Conservation (phyloP, 2,113 vertebrate species). For the Aspiorhynchus laticeps region DNA sequence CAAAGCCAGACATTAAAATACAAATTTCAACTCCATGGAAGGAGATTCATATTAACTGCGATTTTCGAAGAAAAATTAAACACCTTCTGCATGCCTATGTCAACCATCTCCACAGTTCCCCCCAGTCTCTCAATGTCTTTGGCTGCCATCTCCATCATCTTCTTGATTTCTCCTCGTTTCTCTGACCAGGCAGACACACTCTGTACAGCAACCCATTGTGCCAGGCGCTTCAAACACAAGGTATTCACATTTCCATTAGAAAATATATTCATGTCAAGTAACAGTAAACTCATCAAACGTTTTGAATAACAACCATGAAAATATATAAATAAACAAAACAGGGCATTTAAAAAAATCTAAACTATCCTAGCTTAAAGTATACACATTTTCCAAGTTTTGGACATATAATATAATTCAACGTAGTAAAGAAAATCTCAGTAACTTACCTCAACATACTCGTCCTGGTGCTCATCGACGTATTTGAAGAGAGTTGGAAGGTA, state of each 20-base stretch:
- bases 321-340: neutral
- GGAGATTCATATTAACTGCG: neutral
- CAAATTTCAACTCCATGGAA: neutral
- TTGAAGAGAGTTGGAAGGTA: slow-evolving; percentile 82
- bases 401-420: neutral
- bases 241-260: neutral
- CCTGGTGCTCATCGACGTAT: slow-evolving; percentile 90
- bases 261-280: neutral
- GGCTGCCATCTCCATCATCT: slow-evolving; percentile 90
- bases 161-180: slow-evolving; percentile 86
- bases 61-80: neutral
- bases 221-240: slow-evolving; percentile 77
- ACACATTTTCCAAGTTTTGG: neutral
- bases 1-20: neutral
- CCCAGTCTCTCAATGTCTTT: slow-evolving; percentile 87
- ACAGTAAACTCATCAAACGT: neutral
- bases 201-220: slow-evolving; percentile 91
- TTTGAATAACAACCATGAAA: neutral
- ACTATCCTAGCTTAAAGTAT: neutral
- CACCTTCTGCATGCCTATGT: slow-evolving; percentile 90
- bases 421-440: slow-evolving; percentile 59
- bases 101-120: slow-evolving; percentile 84
- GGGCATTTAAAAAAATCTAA: neutral
- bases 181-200: slow-evolving; percentile 94
- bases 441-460: slow-evolving; percentile 91